phyloP scores from a whole-genome alignment of 2,888 invertebrate species.

The Incurvaria masculella region DNA sequence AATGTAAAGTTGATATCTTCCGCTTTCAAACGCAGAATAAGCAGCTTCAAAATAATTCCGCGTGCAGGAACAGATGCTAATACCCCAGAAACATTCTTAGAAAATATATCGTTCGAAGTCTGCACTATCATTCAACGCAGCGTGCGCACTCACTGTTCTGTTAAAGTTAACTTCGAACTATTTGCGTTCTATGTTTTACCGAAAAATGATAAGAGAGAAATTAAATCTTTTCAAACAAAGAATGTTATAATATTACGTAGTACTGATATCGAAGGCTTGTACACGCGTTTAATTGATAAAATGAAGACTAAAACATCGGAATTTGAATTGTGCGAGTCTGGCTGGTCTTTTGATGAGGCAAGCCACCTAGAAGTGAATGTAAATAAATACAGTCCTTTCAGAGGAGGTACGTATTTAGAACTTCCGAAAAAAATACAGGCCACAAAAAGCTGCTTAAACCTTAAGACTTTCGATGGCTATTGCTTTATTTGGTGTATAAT shows the following conservation, averaged over 20 bases:
- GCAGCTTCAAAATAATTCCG: constrained; percentile 1
- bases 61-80: background rate
- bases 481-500: too few species aligned
- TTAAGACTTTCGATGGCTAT: too few species aligned
- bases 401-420: too few species aligned
- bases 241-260: background rate
- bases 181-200: constrained; percentile 2
- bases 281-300: background rate
- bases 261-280: background rate
- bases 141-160: background rate
- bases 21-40: background rate
- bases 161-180: constrained; percentile 2
- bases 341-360: background rate
- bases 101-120: background rate
- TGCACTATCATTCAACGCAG: background rate
- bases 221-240: constrained; percentile 4
- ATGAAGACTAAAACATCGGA: background rate
- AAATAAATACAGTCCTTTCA: too few species aligned
- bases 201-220: background rate
- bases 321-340: constrained; percentile 1
- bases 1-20: constrained; percentile 1
- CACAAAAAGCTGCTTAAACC: too few species aligned
- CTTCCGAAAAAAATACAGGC: too few species aligned
- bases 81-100: constrained; percentile 3
- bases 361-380: too few species aligned